These are phyloP conservation scores for Peromyscus aztecus DNA, from an alignment of 2,797 vertebrate species.

Conservation along the genomic window DNA sequence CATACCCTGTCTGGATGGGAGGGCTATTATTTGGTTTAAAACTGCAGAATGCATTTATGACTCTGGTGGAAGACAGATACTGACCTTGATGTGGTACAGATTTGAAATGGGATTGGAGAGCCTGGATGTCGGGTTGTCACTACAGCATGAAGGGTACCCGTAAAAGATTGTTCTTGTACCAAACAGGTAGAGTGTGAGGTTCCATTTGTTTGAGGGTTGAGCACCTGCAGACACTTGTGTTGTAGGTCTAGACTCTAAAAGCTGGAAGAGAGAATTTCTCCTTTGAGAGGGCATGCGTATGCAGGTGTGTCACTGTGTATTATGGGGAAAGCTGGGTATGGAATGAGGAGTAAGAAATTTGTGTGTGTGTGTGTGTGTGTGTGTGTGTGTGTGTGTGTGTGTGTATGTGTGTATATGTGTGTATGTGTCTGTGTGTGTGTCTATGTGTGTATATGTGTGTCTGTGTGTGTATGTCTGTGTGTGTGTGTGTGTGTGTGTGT, in stretches of 20 bases:
- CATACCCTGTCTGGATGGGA: constrained; percentile 75
- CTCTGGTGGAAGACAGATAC: constrained; percentile 71
- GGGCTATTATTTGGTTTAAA: constrained; percentile 80
- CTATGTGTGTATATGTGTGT: background rate
- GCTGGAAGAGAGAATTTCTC: background rate
- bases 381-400: background rate
- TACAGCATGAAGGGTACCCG: constrained; percentile 39
- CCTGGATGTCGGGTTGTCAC: constrained; percentile 36
- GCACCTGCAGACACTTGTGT: background rate
- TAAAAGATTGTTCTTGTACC: background rate
- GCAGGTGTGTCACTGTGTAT: background rate
- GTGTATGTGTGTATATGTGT: no score
- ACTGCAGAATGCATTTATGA: constrained; percentile 77
- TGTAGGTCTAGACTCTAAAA: background rate
- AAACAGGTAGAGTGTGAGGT: background rate
- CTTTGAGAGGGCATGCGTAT: background rate
- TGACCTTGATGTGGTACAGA: constrained; percentile 74
- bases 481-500: no score
- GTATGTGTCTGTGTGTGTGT: no score
- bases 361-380: no score
- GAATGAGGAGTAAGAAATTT: background rate
- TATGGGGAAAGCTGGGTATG: background rate
- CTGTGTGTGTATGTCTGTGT: no score
- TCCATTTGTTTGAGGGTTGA: background rate
- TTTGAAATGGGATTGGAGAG: constrained; percentile 66